Evolutionary conservation across 2,113 vertebrate species (phyloP).

Genomic region (Myrmecobius fasciatus): DNA sequence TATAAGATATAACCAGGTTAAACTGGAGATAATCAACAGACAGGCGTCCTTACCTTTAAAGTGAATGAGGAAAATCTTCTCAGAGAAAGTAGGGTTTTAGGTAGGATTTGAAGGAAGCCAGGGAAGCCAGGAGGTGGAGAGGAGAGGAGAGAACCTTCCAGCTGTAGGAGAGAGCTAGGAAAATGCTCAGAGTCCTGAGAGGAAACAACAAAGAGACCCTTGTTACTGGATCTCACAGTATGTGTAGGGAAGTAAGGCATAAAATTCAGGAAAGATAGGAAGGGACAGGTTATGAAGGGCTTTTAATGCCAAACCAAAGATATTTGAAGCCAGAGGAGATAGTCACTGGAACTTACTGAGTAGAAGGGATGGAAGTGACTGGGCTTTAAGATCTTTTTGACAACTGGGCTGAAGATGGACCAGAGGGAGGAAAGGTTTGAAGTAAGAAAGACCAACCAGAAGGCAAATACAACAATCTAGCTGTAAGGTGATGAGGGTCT

Average conservation of each 20-base stretch:
- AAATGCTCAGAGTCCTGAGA: neutral
- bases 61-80: neutral
- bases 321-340: neutral
- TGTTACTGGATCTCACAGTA: neutral
- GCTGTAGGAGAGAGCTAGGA: neutral
- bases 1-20: neutral
- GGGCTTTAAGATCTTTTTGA: neutral
- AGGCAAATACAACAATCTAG: neutral
- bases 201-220: neutral
- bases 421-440: neutral
- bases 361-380: neutral
- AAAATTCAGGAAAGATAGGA: neutral
- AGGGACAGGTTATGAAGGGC: neutral
- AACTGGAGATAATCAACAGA: neutral
- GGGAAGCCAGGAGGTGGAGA: neutral
- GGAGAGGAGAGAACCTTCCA: neutral
- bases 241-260: neutral
- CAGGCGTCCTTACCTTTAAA: neutral
- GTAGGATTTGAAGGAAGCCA: neutral
- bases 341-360: neutral
- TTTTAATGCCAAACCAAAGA: neutral
- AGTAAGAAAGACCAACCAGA: neutral
- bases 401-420: neutral
- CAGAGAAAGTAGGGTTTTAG: neutral
- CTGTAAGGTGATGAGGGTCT: neutral